A percentile compares a stretch with the other conserved stretches of the same genome.
These are phyloP conservation scores for Chrysocyon brachyurus DNA, from an alignment of 2,797 vertebrate genomes.

Conservation along the genomic window DNA sequence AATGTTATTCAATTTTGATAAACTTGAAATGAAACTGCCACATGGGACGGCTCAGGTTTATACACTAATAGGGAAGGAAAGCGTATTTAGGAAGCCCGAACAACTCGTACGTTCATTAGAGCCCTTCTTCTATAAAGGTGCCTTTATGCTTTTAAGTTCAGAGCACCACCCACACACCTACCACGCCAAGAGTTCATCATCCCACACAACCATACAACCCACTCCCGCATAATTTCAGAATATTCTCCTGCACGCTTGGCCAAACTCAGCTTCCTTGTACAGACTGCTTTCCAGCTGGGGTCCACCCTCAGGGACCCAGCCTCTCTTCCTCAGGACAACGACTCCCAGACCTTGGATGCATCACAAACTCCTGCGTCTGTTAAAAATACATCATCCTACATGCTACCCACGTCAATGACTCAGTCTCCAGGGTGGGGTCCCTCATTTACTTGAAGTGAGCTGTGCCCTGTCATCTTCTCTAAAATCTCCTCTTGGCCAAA, in stretches of 20 bases:
- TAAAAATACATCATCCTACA: neutral
- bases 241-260: neutral
- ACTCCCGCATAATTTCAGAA: neutral
- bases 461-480: neutral
- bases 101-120: neutral
- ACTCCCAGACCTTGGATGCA: neutral
- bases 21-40: neutral
- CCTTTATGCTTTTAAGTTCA: neutral
- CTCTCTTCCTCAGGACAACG: neutral
- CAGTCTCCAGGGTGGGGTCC: neutral
- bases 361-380: neutral
- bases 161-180: neutral
- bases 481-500: neutral
- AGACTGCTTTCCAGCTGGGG: neutral
- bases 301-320: neutral
- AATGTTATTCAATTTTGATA: neutral
- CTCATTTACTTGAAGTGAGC: neutral
- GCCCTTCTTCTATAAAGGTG: neutral
- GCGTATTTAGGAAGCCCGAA: neutral
- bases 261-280: neutral
- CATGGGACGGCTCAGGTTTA: neutral
- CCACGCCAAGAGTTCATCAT: neutral
- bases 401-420: neutral
- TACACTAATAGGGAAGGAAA: neutral
- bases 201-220: neutral